Evolutionary conservation across 2,888 invertebrate species (phyloP).

Genomic region (Hedychridium roseum): DNA sequence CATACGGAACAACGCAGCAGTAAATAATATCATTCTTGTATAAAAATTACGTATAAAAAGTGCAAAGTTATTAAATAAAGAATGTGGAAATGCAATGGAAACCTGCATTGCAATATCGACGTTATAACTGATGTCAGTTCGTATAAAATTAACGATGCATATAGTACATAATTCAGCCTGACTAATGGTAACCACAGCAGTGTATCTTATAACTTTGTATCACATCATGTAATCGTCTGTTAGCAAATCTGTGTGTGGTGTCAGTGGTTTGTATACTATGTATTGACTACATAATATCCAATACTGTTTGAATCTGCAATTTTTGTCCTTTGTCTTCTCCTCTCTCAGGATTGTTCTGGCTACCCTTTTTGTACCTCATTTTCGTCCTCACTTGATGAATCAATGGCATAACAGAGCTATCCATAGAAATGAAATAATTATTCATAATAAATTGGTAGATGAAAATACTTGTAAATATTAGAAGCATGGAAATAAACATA

Average conservation of each 20-base stretch:
- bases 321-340: neutral
- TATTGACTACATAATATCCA: neutral
- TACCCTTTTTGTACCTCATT: too few species aligned
- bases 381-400: constrained; percentile 50
- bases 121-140: too few species aligned
- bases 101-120: too few species aligned
- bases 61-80: neutral
- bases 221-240: neutral
- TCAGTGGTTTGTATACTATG: too few species aligned
- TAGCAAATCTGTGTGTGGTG: too few species aligned
- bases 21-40: neutral
- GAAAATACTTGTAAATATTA: constrained; percentile 1
- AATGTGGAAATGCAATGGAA: too few species aligned
- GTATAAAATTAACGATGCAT: too few species aligned
- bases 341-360: constrained; percentile 1
- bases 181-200: too few species aligned
- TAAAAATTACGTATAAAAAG: neutral
- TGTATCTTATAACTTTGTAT: too few species aligned
- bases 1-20: neutral
- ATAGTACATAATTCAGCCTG: too few species aligned
- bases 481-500: constrained; percentile 25
- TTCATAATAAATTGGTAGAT: too few species aligned
- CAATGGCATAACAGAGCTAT: constrained; percentile 56
- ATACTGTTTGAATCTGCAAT: neutral
- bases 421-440: constrained; percentile 26